A percentile compares a stretch with the other conserved stretches of the same genome.
These are phyloP conservation scores for Mesochorus sp. DNA, from an alignment of 2,888 invertebrate species.

Conservation along the genomic window DNA sequence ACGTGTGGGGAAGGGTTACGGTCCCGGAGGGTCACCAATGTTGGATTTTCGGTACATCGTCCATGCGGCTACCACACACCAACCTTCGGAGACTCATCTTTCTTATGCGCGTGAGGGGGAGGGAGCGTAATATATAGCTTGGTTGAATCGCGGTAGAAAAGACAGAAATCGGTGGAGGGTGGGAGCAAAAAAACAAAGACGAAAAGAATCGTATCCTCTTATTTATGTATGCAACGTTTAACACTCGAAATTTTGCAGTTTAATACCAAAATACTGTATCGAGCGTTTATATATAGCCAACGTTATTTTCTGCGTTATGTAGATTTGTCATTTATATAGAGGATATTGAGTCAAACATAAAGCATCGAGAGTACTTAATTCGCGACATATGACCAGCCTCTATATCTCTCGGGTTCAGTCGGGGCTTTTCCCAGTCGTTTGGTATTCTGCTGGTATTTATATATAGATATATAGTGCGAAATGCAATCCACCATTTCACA, in stretches of 20 bases:
- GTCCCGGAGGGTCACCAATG: not conserved
- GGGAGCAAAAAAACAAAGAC: not conserved
- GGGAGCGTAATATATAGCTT: not conserved
- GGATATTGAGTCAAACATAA: not conserved
- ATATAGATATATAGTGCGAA: not conserved
- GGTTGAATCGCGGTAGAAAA: not conserved
- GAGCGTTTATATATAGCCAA: not conserved
- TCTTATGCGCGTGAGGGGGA: not conserved
- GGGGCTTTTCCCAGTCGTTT: not conserved
- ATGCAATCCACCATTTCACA: not conserved
- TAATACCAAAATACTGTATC: not conserved
- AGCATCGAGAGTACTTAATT: constrained; percentile 70
- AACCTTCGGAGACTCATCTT: constrained; percentile 27
- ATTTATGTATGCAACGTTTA: not conserved
- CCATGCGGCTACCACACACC: not conserved
- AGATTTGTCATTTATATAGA: not conserved
- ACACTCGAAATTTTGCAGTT: not conserved
- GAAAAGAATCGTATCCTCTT: not conserved
- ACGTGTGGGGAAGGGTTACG: not conserved
- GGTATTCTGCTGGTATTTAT: not conserved
- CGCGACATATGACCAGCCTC: constrained; percentile 69
- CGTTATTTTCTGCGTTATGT: no score
- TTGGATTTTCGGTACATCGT: constrained; percentile 13
- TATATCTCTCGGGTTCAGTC: constrained; percentile 30
- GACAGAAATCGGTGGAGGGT: not conserved